These are phyloP conservation scores for Phymanthus crucifer DNA, from an alignment of 92 coral and sea anemone species.

Conservation along the genomic window DNA sequence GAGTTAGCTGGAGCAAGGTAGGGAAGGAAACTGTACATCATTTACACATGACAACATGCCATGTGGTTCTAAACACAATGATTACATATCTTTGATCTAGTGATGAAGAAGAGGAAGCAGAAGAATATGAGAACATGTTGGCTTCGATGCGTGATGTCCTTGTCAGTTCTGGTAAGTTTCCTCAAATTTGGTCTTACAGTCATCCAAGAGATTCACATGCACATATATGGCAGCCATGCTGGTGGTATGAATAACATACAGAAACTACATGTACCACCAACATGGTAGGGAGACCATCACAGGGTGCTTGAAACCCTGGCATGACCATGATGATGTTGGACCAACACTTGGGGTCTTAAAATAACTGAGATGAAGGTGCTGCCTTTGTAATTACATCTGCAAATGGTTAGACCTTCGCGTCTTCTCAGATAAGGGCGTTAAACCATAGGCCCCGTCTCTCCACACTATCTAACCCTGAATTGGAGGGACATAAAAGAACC, in stretches of 20 bases:
- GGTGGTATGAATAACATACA: too few species aligned
- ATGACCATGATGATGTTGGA: neutral
- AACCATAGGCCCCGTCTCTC: too few species aligned
- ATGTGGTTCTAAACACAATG: neutral
- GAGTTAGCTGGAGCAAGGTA: conserved; percentile 18
- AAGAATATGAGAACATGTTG: conserved; percentile 91
- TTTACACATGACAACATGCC: neutral
- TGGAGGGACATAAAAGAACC: too few species aligned
- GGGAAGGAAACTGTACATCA: neutral
- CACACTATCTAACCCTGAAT: too few species aligned
- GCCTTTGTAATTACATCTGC: too few species aligned
- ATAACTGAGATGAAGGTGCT: too few species aligned
- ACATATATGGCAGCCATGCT: neutral
- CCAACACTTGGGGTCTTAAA: too few species aligned
- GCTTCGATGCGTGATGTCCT: conserved; percentile 95
- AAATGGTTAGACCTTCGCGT: too few species aligned
- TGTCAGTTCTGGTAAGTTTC: conserved; percentile 72
- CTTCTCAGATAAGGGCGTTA: too few species aligned
- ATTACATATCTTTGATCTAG: neutral
- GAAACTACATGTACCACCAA: neutral
- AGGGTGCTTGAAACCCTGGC: too few species aligned
- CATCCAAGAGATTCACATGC: neutral
- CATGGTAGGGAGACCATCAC: neutral
- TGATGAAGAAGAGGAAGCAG: conserved; percentile 72
- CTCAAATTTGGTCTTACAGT: neutral